Conservation (phyloP, 2,888 invertebrate species). For the Eupelmus urozonus region DNA sequence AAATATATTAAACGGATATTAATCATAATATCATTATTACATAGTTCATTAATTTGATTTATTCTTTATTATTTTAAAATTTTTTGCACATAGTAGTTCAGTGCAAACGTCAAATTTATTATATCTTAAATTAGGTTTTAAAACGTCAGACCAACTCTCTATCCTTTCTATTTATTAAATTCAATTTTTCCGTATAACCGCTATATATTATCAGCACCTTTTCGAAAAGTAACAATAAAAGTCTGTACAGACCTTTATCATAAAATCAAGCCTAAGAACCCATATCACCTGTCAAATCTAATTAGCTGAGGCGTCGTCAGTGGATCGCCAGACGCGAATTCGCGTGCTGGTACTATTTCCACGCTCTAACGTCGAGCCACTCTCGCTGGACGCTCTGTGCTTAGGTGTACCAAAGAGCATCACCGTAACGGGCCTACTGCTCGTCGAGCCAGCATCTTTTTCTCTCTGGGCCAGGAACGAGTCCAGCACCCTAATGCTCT, state of each 20-base stretch:
- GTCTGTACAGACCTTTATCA: neutral
- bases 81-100: no score
- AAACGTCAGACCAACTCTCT: no score
- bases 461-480: constrained; percentile 66
- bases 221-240: neutral
- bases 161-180: no score
- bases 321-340: constrained; percentile 40
- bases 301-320: constrained; percentile 18
- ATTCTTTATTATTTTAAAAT: no score
- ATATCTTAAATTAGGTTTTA: no score
- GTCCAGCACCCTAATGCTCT: constrained; percentile 70
- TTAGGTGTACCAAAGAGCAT: constrained; percentile 48
- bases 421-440: constrained; percentile 14
- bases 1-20: no score
- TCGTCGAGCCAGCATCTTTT: neutral
- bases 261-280: neutral
- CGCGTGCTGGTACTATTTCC: neutral
- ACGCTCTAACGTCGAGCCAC: neutral
- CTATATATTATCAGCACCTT: no score
- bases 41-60: no score
- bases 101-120: no score
- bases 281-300: neutral
- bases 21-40: no score
- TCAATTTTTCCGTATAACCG: no score
- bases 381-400: constrained; percentile 21